Base-by-base conservation (phyloP, 2,797 vertebrate genomes). In the Microchirus variegatus region DNA sequence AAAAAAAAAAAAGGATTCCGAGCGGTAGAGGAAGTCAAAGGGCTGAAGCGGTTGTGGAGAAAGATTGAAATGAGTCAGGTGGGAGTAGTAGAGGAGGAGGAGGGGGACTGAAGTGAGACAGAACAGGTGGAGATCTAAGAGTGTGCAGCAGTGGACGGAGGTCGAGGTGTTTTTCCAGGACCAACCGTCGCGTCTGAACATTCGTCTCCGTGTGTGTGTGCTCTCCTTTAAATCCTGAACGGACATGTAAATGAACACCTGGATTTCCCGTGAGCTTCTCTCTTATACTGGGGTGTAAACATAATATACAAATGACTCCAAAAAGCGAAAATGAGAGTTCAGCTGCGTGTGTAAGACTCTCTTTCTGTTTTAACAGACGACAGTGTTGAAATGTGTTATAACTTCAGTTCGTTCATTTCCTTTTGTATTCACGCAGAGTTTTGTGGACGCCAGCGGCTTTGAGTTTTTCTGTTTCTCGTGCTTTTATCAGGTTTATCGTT, bases 231-330 rank as follows among this genome's bases (percentile, higher is more conserved):
- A 67, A n/a, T n/a, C 83, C 60, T 40, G 42, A 58, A 51, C 65
- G 75, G 73, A 67, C 77, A 91, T 89, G 81, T 82, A 89, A 88
- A 90, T 87, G 86, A 92, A 84, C 91, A 89, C 89, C 89, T 92
- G 90, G 84, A 83, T 77, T 77, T 87, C 75, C 70, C 71, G 69
- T 68, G 70, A 86, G 78, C 75, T 83, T 67, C 73, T 75, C 73
- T 73, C 67, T 81, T 80, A 64, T 68, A 37, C 63, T n/a, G 75
- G 77, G 74, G 31, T 5, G 22, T 22, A 66, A 87, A 83, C 77
- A 82, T 80, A 86, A 82, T 80, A 86, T 79, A 83, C 70, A 86
- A 89, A 87, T 93, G 92, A 91, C 89, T 92, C 83, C 49, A 57
- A 86, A 80, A 91, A 6, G 55, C 72, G 42, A 70, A 85, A 91